These are phyloP conservation scores for Acropora yongei DNA, from an alignment of 64 coral and sea anemone genomes.

Conservation along the genomic window DNA sequence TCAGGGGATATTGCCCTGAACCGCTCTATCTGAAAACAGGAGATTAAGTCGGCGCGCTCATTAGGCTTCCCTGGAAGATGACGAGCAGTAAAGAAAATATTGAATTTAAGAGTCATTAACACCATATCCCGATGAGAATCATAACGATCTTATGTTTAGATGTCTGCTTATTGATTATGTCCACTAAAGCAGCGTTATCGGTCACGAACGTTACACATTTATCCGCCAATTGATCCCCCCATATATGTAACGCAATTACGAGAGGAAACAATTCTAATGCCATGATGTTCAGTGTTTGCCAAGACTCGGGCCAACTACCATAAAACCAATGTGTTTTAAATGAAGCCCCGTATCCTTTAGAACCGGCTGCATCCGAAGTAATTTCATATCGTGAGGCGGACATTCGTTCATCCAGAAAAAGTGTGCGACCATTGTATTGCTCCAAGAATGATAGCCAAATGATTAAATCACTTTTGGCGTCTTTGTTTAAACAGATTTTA, in stretches of 20 bases:
- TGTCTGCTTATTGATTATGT: slow-evolving; percentile 16
- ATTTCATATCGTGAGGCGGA: background rate
- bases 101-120: slow-evolving; percentile 23
- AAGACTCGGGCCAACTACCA: slow-evolving; percentile 18
- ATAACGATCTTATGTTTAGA: slow-evolving; percentile 27
- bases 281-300: slow-evolving; percentile 32
- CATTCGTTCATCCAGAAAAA: slow-evolving; percentile 18
- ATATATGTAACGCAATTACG: slow-evolving; percentile 20
- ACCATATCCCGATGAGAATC: slow-evolving; percentile 24
- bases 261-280: slow-evolving; percentile 58
- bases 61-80: slow-evolving; percentile 45
- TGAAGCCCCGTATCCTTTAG: slow-evolving; percentile 28
- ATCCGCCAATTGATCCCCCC: slow-evolving; percentile 21
- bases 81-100: slow-evolving; percentile 35
- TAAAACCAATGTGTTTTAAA: slow-evolving; percentile 44
- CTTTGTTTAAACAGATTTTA: slow-evolving; percentile 2
- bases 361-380: slow-evolving; percentile 37
- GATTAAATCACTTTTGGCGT: background rate
- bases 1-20: no score
- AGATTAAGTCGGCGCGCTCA: slow-evolving; percentile 20
- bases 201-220: slow-evolving; percentile 17
- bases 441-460: slow-evolving; percentile 17
- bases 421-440: slow-evolving; percentile 4
- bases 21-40: slow-evolving; percentile 14
- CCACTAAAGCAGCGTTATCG: slow-evolving; percentile 10